Evolutionary conservation across 2,888 invertebrate species (phyloP).

Genomic region (Bellardia pandia): DNA sequence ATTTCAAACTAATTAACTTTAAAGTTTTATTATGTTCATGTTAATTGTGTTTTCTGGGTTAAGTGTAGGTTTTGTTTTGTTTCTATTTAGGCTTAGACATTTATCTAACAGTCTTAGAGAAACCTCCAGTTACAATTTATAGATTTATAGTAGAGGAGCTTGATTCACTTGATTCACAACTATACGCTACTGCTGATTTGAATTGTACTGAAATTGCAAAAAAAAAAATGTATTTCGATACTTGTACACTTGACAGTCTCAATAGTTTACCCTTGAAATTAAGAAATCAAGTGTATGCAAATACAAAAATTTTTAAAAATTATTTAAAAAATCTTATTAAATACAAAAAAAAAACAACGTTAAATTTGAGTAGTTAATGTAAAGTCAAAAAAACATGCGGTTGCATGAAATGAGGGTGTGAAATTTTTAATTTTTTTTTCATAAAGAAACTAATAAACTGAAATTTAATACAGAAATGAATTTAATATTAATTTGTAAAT

Average conservation of each 20-base stretch:
- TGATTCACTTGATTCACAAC: conserved; percentile 39
- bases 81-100: conserved; percentile 13
- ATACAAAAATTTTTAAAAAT: conserved; percentile 20
- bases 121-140: not conserved
- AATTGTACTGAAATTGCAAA: not conserved
- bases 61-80: conserved; percentile 57
- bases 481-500: not conserved
- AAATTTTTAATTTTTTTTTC: conserved; percentile 46
- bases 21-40: conserved; percentile 44
- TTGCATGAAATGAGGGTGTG: conserved; percentile 71
- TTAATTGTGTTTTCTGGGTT: conserved; percentile 51
- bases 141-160: conserved; percentile 22
- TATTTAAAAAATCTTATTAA: not conserved
- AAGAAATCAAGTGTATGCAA: conserved; percentile 70
- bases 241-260: conserved; percentile 64
- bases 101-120: not conserved
- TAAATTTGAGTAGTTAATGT: conserved; percentile 62
- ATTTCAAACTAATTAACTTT: conserved; percentile 60
- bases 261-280: conserved; percentile 70
- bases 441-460: conserved; percentile 32
- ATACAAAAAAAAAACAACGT: conserved; percentile 20
- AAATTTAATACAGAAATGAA: conserved; percentile 57
- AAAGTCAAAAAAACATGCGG: conserved; percentile 57
- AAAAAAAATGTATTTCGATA: conserved; percentile 53
- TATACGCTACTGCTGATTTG: conserved; percentile 36